Evolutionary conservation across 2,888 invertebrate genomes (phyloP), one percentile per base, ranked within the genome.

Genomic region (Dendrolimus pini): DNA sequence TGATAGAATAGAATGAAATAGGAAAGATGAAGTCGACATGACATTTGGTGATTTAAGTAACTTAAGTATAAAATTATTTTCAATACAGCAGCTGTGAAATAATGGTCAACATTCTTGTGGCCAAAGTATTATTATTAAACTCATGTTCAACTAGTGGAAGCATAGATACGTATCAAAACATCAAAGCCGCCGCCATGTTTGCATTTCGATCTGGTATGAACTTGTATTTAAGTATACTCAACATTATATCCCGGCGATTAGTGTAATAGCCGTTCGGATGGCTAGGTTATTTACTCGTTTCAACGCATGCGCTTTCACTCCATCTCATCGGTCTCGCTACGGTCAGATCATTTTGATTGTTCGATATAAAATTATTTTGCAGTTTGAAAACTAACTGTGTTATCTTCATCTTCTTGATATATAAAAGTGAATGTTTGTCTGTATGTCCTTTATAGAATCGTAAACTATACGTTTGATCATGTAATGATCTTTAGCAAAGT

Each of bases 241-340:
- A 85, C 89, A 91, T 91, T 89, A 91, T 91, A 90, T 90, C 87
- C 85, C 81, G 78, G 82, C 89, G 89, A 91, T 91, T 91, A 91
- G 90, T 83, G 89, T 91, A 91, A 91, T 90, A 89, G 90, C 91
- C 88, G 89, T 89, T 88, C 88, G 85, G 82, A 73, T 80, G 77
- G 78, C 73, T 71, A 72, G 72, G 73, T 79, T 84, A 87, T 88
- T 87, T 89, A 47, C 83, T 85, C 82, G 79, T 85, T 85, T 82
- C 82, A 82, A 78, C 68, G 68, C 77, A 77, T 79, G 80, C 80
- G 81, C 82, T 83, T 83, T 80, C 80, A 80, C 79, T 81, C 72
- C 82, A 80, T 80, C 80, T 75, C 75, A 76, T 69, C 30, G 71
- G 77, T 74, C 76, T 78, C 77, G 78, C 78, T 80, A 78, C 78